Evolutionary conservation across 2,797 vertebrate species (phyloP).

Genomic region (Dryobates pubescens): DNA sequence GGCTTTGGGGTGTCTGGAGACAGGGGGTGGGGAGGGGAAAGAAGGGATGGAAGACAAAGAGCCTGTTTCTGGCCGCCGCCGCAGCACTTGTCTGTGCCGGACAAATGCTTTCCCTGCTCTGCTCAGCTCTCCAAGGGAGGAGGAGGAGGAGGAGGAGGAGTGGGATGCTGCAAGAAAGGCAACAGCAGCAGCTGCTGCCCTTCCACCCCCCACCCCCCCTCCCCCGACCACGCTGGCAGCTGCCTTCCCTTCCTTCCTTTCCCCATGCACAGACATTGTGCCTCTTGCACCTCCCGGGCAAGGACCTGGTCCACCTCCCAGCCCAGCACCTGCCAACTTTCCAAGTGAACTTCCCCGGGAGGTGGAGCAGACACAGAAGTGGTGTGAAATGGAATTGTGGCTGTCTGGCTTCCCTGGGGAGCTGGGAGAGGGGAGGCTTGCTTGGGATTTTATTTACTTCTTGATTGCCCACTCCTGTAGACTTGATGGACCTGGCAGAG

Average conservation of each 20-base stretch:
- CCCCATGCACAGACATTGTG: not conserved
- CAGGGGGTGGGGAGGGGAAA: not conserved
- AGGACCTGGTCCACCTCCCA: not conserved
- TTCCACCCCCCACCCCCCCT: not conserved
- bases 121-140: not conserved
- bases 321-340: not conserved
- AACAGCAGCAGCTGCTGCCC: slow-evolving; percentile 67
- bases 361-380: slow-evolving; percentile 3
- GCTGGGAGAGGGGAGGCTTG: not conserved
- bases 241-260: not conserved
- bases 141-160: not conserved
- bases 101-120: slow-evolving; percentile 51
- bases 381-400: slow-evolving; percentile 11
- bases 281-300: not conserved
- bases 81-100: slow-evolving; percentile 31
- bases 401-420: slow-evolving; percentile 49
- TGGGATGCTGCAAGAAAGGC: not conserved
- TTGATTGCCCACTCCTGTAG: not conserved
- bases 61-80: not conserved
- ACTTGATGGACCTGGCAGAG: slow-evolving; percentile 4
- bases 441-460: not conserved
- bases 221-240: not conserved
- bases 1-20: not conserved
- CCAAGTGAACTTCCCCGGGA: not conserved
- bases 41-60: slow-evolving; percentile 21